Conservation (phyloP, 2,797 vertebrate species). For the Gorsachius magnificus region DNA sequence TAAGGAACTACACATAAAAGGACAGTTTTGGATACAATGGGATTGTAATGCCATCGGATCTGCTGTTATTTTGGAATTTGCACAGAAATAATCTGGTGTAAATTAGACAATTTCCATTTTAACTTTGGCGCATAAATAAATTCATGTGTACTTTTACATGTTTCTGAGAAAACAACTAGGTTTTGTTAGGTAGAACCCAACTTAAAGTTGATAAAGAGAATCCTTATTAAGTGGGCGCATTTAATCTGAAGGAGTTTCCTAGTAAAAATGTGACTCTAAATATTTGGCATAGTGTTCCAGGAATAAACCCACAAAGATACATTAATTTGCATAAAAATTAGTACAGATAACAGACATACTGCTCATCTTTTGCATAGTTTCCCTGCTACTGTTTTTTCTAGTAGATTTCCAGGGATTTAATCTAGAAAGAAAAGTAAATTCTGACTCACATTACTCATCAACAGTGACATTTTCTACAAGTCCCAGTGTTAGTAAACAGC, state of each 20-base stretch:
- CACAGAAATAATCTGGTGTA: background rate
- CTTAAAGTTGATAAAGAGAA: background rate
- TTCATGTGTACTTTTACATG: accelerated
- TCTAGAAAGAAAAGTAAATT: constrained; percentile 23
- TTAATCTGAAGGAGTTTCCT: background rate
- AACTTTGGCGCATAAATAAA: background rate
- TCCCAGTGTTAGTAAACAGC: background rate
- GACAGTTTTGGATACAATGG: background rate
- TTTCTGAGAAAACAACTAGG: background rate
- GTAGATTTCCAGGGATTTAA: constrained; percentile 38
- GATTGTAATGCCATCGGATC: background rate
- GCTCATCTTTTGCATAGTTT: constrained; percentile 31
- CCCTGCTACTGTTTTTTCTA: background rate
- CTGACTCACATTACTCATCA: background rate
- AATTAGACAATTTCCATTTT: background rate
- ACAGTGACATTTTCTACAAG: background rate
- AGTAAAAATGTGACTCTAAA: background rate
- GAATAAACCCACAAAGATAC: background rate
- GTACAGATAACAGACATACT: background rate
- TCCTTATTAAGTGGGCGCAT: background rate
- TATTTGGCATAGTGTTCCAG: background rate
- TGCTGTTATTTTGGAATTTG: background rate
- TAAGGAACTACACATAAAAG: background rate
- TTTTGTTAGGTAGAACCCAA: background rate
- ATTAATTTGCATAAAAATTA: constrained; percentile 26